These are phyloP conservation scores for Megaceryle maxima DNA, from an alignment of 2,113 vertebrate species.

Conservation along the genomic window DNA sequence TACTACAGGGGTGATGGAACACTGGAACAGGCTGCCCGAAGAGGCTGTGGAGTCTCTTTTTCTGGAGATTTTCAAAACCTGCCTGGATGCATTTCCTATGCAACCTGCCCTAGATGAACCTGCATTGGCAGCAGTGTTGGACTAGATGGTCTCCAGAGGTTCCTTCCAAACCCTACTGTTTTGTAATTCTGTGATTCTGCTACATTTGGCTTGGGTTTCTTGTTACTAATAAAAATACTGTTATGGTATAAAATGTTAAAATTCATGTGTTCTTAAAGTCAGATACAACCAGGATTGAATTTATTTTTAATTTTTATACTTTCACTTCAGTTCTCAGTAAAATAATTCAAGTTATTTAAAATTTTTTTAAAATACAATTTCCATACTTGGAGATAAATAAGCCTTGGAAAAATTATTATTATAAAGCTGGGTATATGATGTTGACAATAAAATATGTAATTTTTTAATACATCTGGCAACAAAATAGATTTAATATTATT, in stretches of 20 bases:
- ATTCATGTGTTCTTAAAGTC: neutral
- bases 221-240: neutral
- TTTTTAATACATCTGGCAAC: neutral
- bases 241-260: neutral
- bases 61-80: too few relatives aligned
- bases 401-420: neutral
- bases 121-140: too few relatives aligned
- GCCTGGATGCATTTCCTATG: too few relatives aligned
- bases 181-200: neutral
- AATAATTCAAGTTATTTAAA: neutral
- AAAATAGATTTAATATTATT: neutral
- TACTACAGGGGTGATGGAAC: too few relatives aligned
- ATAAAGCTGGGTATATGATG: neutral
- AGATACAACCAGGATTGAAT: neutral
- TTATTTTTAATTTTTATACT: neutral
- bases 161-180: too few relatives aligned
- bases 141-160: too few relatives aligned
- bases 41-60: too few relatives aligned
- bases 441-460: neutral
- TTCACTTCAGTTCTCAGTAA: neutral
- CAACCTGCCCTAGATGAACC: too few relatives aligned
- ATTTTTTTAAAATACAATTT: neutral
- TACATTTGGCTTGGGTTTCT: neutral
- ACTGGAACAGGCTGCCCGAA: too few relatives aligned
- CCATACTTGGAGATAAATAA: neutral